A percentile compares a stretch with the other conserved stretches of the same genome.
Evolutionary conservation across 2,888 invertebrate species (phyloP).

Genomic region (Melangyna quadrimaculata): DNA sequence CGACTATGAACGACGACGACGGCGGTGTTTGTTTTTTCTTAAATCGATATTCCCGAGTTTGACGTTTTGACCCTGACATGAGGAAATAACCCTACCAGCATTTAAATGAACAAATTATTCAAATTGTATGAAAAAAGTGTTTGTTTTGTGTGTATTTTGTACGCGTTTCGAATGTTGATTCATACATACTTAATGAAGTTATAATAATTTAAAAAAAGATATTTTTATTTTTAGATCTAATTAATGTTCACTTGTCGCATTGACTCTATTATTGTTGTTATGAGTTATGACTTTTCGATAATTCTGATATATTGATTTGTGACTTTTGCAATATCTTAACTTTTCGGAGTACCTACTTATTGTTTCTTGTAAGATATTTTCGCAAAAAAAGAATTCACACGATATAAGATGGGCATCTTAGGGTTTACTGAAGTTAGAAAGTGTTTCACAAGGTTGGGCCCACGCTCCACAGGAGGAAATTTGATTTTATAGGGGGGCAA

Average conservation of each 20-base stretch:
- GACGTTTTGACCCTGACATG: conserved; percentile 14
- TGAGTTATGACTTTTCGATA: no score
- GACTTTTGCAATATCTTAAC: no score
- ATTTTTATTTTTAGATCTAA: background rate
- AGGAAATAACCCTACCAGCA: background rate
- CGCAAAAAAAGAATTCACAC: no score
- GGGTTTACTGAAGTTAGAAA: no score
- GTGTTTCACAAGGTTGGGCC: no score
- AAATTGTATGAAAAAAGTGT: background rate
- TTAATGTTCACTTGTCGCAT: background rate
- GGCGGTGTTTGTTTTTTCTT: background rate
- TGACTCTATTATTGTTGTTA: no score
- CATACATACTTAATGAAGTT: background rate
- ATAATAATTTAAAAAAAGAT: background rate
- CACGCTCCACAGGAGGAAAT: no score
- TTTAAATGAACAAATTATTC: conserved; percentile 5
- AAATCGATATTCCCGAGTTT: background rate
- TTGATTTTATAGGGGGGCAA: no score
- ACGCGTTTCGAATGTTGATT: background rate
- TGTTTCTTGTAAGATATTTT: no score
- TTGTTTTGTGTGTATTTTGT: background rate
- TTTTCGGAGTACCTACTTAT: no score
- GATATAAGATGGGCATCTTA: no score
- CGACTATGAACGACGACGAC: background rate
- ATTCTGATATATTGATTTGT: no score